phyloP scores from a whole-genome alignment of 2,797 vertebrate species.

The Falco berigora region DNA sequence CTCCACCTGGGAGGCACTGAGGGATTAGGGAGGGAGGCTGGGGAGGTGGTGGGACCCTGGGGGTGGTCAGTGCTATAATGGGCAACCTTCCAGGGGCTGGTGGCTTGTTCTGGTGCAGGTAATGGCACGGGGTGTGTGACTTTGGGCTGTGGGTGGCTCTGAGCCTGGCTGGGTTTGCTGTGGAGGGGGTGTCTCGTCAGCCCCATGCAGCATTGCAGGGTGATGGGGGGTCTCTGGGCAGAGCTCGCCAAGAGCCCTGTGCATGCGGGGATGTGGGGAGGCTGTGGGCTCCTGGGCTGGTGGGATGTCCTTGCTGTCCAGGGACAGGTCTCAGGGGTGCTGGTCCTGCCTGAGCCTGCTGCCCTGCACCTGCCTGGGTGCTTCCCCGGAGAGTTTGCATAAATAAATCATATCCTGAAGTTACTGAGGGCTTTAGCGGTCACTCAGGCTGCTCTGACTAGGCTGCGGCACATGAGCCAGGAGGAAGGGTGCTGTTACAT shows the following conservation, averaged over 20 bases:
- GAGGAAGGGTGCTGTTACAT: too few species aligned
- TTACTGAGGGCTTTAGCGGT: not conserved
- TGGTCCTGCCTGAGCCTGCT: not conserved
- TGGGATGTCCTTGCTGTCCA: rapidly evolving
- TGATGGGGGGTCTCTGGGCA: not conserved
- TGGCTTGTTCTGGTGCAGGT: not conserved
- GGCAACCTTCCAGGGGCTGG: not conserved
- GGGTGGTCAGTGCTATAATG: not conserved
- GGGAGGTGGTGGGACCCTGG: too few species aligned
- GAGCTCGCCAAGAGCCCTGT: not conserved
- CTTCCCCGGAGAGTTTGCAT: rapidly evolving
- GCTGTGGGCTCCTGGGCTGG: not conserved
- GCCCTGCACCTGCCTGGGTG: not conserved
- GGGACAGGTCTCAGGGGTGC: not conserved
- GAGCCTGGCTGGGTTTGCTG: not conserved
- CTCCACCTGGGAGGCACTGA: not conserved
- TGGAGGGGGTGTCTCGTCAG: not conserved
- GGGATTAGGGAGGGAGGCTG: not conserved
- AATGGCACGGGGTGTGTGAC: not conserved
- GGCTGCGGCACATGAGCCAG: not conserved
- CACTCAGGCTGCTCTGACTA: not conserved
- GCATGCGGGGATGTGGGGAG: not conserved
- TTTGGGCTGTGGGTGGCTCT: too few species aligned
- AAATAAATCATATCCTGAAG: not conserved
- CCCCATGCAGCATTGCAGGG: rapidly evolving